Evolutionary conservation across 1,140 invertebrate species (phyloP).

Genomic region (Drosophila santomea): DNA sequence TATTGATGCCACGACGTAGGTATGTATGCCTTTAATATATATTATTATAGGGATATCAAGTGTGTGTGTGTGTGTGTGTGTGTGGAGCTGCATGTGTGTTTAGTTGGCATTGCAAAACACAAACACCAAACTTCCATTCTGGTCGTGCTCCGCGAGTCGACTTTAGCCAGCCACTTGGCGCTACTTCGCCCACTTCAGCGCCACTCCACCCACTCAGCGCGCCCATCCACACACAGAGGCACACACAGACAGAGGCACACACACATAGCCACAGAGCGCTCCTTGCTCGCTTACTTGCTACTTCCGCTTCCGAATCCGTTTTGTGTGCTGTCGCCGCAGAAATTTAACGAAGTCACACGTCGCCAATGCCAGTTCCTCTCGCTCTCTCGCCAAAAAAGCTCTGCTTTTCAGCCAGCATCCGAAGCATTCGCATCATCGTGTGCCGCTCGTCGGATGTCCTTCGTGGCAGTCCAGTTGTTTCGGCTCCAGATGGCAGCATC

Average conservation of each 20-base stretch:
- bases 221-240: neutral
- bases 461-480: slow-evolving; percentile 7
- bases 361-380: slow-evolving; percentile 41
- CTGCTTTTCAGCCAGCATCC: slow-evolving; percentile 36
- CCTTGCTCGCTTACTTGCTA: slow-evolving; percentile 80
- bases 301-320: slow-evolving; percentile 83
- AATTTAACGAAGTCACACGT: slow-evolving; percentile 83
- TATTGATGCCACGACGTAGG: slow-evolving; percentile 66
- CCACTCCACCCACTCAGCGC: slow-evolving; percentile 21
- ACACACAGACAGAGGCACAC: neutral
- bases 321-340: slow-evolving; percentile 83
- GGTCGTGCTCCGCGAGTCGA: slow-evolving; percentile 53
- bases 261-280: slow-evolving; percentile 18
- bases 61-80: neutral
- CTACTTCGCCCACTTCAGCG: slow-evolving; percentile 66
- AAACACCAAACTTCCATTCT: slow-evolving; percentile 50
- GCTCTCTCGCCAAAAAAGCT: slow-evolving; percentile 31
- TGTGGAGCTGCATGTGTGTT: slow-evolving; percentile 12
- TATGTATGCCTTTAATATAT: slow-evolving; percentile 26
- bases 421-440: slow-evolving; percentile 15
- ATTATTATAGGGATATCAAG: slow-evolving; percentile 2
- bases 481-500: slow-evolving; percentile 65
- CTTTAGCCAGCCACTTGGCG: slow-evolving; percentile 71
- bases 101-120: slow-evolving; percentile 49
- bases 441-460: slow-evolving; percentile 13